Conservation (phyloP, 2,888 invertebrate species). For the Leptopilina syphax region DNA sequence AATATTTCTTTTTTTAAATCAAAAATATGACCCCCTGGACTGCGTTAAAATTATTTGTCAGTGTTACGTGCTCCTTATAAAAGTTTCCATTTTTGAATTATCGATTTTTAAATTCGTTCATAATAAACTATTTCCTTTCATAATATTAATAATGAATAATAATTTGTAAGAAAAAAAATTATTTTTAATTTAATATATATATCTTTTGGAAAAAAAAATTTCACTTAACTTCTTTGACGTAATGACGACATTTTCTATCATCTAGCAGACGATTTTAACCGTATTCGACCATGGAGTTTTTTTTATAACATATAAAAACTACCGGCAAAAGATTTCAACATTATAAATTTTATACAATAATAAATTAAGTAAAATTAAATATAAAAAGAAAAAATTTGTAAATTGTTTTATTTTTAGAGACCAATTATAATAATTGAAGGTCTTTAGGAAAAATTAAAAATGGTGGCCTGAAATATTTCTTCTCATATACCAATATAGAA, state of each 20-base stretch:
- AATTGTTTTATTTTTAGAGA: too few species aligned
- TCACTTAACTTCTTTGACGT: background rate
- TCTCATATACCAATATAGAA: background rate
- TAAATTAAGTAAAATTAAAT: too few species aligned
- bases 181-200: background rate
- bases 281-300: background rate
- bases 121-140: background rate
- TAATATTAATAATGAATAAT: too few species aligned
- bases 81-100: slow-evolving; percentile 5
- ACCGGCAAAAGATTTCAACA: background rate
- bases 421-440: too few species aligned
- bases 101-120: background rate
- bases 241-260: background rate
- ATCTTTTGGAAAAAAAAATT: too few species aligned
- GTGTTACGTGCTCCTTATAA: background rate
- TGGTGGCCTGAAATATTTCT: background rate
- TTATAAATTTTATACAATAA: background rate
- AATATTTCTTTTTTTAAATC: too few species aligned
- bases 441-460: too few species aligned
- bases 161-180: background rate
- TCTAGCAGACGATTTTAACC: background rate
- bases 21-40: background rate
- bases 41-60: background rate
- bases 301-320: background rate
- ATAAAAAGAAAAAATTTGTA: too few species aligned